Evolutionary conservation across 2,113 vertebrate species (phyloP).

Genomic region (Daubentonia madagascariensis): DNA sequence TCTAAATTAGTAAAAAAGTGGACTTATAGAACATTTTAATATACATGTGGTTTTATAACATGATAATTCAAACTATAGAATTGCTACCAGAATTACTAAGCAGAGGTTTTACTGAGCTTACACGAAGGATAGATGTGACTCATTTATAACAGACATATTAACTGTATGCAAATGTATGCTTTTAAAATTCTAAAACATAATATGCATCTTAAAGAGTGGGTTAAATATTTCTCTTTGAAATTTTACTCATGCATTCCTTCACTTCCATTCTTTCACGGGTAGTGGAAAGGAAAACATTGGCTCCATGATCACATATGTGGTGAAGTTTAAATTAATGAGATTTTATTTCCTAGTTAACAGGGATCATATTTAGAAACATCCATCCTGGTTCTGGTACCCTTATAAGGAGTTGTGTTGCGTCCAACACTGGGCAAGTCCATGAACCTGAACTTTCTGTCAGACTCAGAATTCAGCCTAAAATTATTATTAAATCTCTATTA

Average conservation of each 20-base stretch:
- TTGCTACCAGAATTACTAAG: neutral
- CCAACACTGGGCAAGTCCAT: neutral
- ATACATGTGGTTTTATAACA: constrained; percentile 30
- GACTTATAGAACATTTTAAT: constrained; percentile 32
- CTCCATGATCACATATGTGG: neutral
- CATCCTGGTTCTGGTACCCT: neutral
- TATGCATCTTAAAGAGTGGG: constrained; percentile 20
- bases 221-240: constrained; percentile 56
- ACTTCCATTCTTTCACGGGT: neutral
- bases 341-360: neutral
- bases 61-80: constrained; percentile 27
- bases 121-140: neutral
- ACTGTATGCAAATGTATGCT: constrained; percentile 43
- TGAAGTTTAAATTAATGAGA: neutral
- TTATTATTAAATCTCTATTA: neutral
- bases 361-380: neutral
- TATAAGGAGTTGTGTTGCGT: neutral
- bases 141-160: constrained; percentile 42
- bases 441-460: neutral
- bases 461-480: neutral
- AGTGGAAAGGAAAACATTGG: neutral
- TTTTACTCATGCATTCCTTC: constrained; percentile 29
- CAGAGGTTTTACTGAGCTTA: constrained; percentile 17
- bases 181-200: constrained; percentile 41
- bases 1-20: constrained; percentile 6